Evolutionary conservation across 2,113 vertebrate genomes (phyloP).

Genomic region (Scomber scombrus): DNA sequence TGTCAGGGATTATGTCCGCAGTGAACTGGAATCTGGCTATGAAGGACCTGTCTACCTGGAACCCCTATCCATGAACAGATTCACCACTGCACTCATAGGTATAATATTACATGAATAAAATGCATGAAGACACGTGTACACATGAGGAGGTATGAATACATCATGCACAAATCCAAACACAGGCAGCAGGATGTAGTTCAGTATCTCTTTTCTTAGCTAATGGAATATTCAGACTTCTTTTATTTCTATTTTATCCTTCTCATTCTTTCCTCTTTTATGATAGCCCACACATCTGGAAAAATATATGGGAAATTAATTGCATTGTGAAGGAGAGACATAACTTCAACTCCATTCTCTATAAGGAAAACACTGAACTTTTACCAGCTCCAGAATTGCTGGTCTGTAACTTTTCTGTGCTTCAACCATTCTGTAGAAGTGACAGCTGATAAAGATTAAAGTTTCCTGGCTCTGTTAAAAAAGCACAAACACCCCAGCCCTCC

Average conservation of each 20-base stretch:
- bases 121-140: not conserved
- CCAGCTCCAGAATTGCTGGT: not conserved
- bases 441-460: not conserved
- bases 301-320: not conserved
- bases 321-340: no score
- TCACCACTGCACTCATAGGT: constrained; percentile 97
- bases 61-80: constrained; percentile 96
- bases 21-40: constrained; percentile 94
- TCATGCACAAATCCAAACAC: not conserved
- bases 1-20: constrained; percentile 95
- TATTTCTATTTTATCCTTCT: not conserved
- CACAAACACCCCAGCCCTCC: no score
- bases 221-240: not conserved
- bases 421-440: not conserved
- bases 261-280: not conserved
- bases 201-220: not conserved
- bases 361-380: not conserved
- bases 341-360: not conserved
- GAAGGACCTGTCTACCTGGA: constrained; percentile 97
- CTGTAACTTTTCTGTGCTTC: not conserved
- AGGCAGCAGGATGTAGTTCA: not conserved
- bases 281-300: not conserved
- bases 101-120: constrained; percentile 58
- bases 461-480: not conserved
- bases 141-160: not conserved